Percentiles rank a stretch among this genome's conserved stretches.
Evolutionary conservation across 35 echinoderm and acorn worm species (phyloP).

Genomic region (Chiridota heheva): DNA sequence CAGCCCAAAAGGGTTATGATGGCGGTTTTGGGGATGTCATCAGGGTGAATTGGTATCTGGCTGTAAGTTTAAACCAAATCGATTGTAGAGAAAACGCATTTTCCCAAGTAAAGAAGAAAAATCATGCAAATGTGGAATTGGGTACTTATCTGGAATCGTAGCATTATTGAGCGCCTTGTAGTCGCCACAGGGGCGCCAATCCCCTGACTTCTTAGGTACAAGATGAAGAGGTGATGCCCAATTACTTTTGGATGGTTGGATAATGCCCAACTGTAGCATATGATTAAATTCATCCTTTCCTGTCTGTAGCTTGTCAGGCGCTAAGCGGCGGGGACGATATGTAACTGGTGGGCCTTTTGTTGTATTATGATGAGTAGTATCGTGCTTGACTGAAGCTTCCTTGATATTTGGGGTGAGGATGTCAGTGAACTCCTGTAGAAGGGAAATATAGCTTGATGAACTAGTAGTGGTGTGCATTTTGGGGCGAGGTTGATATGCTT

Average conservation of each 20-base stretch:
- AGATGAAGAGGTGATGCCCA: conserved; percentile 59
- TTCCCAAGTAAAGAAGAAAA: conserved; percentile 29
- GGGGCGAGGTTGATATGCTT: conserved; percentile 1
- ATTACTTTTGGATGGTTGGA: conserved; percentile 33
- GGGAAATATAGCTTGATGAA: neutral
- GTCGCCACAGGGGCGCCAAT: conserved; percentile 63
- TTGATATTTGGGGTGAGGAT: conserved; percentile 32
- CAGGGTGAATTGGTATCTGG: conserved; percentile 36
- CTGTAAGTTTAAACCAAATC: conserved; percentile 40
- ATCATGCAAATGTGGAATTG: conserved; percentile 57
- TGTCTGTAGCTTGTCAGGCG: conserved; percentile 1
- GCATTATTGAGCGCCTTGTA: conserved; percentile 34
- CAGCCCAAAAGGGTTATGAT: conserved; percentile 37
- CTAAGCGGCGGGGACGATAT: conserved; percentile 15
- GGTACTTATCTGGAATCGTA: conserved; percentile 43
- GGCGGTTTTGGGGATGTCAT: conserved; percentile 47
- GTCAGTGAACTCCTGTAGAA: conserved; percentile 9
- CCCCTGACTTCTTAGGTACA: conserved; percentile 42
- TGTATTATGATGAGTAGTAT: conserved; percentile 37
- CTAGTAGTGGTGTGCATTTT: neutral
- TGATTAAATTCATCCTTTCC: conserved; percentile 34
- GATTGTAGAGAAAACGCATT: conserved; percentile 31
- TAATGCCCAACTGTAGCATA: conserved; percentile 56
- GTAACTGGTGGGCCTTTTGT: conserved; percentile 31
- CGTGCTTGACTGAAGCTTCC: conserved; percentile 1